These are phyloP conservation scores for Helicolenus hilgendorfi DNA, from an alignment of 2,797 vertebrate species.

Conservation along the genomic window DNA sequence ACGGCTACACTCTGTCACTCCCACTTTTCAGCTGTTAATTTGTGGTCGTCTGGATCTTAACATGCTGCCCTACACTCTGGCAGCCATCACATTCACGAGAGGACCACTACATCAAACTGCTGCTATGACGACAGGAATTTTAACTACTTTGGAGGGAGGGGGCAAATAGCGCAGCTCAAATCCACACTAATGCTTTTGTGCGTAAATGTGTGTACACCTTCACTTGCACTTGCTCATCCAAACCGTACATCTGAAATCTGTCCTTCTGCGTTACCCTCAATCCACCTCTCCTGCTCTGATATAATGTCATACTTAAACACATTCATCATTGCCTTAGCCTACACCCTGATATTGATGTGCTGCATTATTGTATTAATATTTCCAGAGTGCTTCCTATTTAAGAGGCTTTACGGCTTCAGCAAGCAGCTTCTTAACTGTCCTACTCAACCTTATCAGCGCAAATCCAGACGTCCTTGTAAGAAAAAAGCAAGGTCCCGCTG, in stretches of 20 bases:
- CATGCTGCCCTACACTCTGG: slow-evolving; percentile 56
- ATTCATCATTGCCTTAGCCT: slow-evolving; percentile 45
- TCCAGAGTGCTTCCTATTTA: slow-evolving; percentile 66
- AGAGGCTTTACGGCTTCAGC: slow-evolving; percentile 74
- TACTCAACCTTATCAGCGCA: slow-evolving; percentile 57
- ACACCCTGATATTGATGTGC: slow-evolving; percentile 33
- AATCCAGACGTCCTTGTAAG: slow-evolving; percentile 79
- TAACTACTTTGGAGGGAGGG: slow-evolving; percentile 19
- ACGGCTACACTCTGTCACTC: slow-evolving; percentile 76
- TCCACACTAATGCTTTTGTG: slow-evolving; percentile 15
- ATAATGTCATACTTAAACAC: slow-evolving; percentile 43
- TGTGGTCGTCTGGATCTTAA: slow-evolving; percentile 67
- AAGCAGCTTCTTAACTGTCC: slow-evolving; percentile 59
- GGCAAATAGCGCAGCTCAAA: neutral
- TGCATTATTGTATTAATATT: slow-evolving; percentile 63
- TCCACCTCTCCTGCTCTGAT: slow-evolving; percentile 13
- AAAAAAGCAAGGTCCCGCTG: slow-evolving; percentile 38
- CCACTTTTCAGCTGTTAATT: slow-evolving; percentile 79
- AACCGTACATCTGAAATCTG: slow-evolving; percentile 27
- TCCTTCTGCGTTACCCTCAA: slow-evolving; percentile 38
- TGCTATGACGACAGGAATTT: slow-evolving; percentile 63
- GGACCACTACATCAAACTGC: slow-evolving; percentile 75
- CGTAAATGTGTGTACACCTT: slow-evolving; percentile 12
- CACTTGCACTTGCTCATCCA: slow-evolving; percentile 10
- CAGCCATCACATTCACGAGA: slow-evolving; percentile 72